Evolutionary conservation across 2,113 vertebrate genomes (phyloP), one percentile per base, ranked within the genome.

Genomic region (Diglossa brunneiventris): DNA sequence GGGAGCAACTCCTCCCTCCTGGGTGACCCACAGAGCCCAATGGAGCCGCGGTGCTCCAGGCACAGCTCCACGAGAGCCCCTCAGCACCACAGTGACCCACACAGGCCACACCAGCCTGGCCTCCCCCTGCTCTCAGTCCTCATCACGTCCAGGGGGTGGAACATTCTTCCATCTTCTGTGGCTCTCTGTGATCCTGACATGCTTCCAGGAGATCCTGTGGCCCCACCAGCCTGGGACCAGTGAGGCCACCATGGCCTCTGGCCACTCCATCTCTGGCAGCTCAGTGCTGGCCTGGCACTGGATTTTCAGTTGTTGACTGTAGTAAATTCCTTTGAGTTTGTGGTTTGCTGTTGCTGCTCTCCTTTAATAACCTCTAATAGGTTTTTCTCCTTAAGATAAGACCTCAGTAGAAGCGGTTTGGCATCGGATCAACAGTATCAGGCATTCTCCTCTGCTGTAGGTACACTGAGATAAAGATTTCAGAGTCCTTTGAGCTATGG

Each of bases 331-430:
- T 92, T 52, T 2, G 1, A 79, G 72, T 63, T 92, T 63, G 22
- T 68, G 85, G 68, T 75, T 89, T 92, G 59, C 76, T 90, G 46
- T 41, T 87, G 64, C 64, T 59, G 37, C 24, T 90, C 52, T 89
- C 85, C 66, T 93, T 86, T 91, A 83, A 92, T 92, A 92, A 80
- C 64, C 41, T 81, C 47, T 83, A 90, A 83, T 61, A 91, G 69
- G n/a, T 77, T 94, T 94, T 92, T 28, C 56, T 83, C 55, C 63
- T 82, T 10, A 62, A 86, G 37, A 35, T 39, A 70, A 90, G 46
- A 63, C 72, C 83, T 94, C 31, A 20, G 62, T 7, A 89, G 80
- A 52, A 79, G 64, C 0, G 1, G 63, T 85, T 95, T 89, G 81
- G 86, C 69, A 44, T 30, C 1, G 0, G 76, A 94, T 88, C 92